A percentile compares a stretch with the other conserved stretches of the same genome.
Evolutionary conservation across 2,888 invertebrate species (phyloP).

Genomic region (Tipula helvola): DNA sequence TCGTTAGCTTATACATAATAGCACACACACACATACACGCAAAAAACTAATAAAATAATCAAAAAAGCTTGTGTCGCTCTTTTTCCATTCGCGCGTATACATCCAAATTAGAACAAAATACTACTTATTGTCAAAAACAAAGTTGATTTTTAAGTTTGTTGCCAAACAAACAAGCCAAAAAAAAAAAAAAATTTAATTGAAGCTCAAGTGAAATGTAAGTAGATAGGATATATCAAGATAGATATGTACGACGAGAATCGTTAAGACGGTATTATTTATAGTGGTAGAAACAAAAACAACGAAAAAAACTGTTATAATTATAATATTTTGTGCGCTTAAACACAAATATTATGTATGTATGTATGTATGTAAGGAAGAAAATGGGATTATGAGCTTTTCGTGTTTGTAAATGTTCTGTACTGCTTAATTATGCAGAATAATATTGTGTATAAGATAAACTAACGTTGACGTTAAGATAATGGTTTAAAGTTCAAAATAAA

Average conservation of each 20-base stretch:
- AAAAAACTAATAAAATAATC: neutral
- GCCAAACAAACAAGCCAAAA: neutral
- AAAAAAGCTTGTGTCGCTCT: neutral
- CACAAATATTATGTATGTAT: neutral
- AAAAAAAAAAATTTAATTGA: neutral
- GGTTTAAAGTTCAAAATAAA: neutral
- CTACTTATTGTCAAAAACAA: neutral
- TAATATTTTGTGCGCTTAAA: neutral
- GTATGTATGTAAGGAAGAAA: neutral
- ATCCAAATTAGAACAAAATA: neutral
- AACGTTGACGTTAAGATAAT: neutral
- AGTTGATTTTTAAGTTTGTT: neutral
- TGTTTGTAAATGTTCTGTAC: neutral
- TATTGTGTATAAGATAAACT: neutral
- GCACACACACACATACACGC: no score
- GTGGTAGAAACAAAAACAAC: neutral
- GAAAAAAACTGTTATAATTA: neutral
- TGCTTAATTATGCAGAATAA: neutral
- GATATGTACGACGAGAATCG: neutral
- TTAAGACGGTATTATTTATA: neutral
- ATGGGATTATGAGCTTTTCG: neutral
- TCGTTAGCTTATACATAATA: neutral
- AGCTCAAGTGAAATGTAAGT: neutral
- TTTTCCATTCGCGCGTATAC: neutral
- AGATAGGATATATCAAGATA: neutral